Evolutionary conservation across 2,113 vertebrate genomes (phyloP).

Genomic region (Ceuthmochares aereus): DNA sequence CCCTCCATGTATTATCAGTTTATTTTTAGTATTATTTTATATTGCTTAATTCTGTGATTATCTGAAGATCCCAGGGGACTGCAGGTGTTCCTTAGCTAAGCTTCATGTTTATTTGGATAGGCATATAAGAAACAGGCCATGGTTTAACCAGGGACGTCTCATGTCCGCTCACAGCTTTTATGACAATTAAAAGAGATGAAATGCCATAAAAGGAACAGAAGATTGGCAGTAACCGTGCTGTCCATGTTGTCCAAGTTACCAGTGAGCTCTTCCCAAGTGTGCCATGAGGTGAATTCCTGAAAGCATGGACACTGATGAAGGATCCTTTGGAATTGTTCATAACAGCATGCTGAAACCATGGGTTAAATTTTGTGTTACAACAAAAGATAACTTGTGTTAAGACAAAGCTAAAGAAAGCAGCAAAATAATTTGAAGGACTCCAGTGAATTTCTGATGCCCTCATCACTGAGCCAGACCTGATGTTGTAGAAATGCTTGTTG

Average conservation of each 20-base stretch:
- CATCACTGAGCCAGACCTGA: not conserved
- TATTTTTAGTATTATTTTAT: not conserved
- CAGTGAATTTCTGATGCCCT: not conserved
- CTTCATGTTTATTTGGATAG: not conserved
- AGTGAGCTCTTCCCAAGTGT: not conserved
- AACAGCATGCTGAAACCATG: not conserved
- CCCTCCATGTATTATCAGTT: accelerated
- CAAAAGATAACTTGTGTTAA: not conserved
- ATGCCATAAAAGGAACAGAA: not conserved
- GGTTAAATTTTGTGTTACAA: not conserved
- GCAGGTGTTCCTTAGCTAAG: not conserved
- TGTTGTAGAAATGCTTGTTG: not conserved
- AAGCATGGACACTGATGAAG: not conserved
- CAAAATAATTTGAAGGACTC: not conserved
- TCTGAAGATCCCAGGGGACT: not conserved
- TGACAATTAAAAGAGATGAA: not conserved
- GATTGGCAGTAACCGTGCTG: not conserved
- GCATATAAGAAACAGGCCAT: not conserved
- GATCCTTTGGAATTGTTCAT: not conserved
- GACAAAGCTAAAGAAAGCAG: not conserved
- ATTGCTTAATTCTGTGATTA: not conserved
- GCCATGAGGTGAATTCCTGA: not conserved
- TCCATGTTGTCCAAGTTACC: not conserved
- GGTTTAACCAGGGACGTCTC: not conserved
- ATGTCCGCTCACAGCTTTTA: not conserved